Base-by-base conservation (phyloP, 2,888 invertebrate species). In the Tetrapedia diversipes region DNA sequence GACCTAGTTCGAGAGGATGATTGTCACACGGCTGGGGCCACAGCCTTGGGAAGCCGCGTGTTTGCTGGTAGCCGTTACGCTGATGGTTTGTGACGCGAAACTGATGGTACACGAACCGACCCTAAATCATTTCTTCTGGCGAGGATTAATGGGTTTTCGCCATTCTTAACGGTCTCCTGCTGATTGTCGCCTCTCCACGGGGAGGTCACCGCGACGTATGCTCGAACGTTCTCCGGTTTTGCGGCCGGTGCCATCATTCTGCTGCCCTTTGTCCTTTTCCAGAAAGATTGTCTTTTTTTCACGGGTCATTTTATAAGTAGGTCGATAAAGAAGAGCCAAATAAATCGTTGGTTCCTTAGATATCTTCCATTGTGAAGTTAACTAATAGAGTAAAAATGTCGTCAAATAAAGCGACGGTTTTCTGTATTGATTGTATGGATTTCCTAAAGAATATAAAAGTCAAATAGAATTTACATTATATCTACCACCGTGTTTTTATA, bases 81-180 rank as follows among this genome's bases (percentile, higher is more conserved):
- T 54, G 71, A 73, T 71, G 71, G 72, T 16, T 37, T 54, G 24
- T 16, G 59, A 59, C 59, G 32, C 72, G 60, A 60, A 32, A 19
- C 71, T 60, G 72, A 72, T 53, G 72, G 54, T 45, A 71, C 45
- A 60, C 41, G 72, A 71, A 47, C 53, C 72, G 60, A 72, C 71
- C 72, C 72, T 73, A 73, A 73, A 73, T 73, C 72, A 71, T 73
- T 73, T 73, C 72, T 61, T 72, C 72, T 61, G 72, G 72, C 72
- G 72, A 73, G 72, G 72, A 73, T 73, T 73, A 73, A 73, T 71
- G 72, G 72, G 72, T 60, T 72, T 71, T 71, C 72, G 60, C 59
- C 53, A 53, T 72, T 72, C 72, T 61, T 73, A 47, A 73, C 60
- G 71, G 72, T 60, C 71, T 71, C 72, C 72, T 72, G 72, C 72